These are phyloP conservation scores for Drosophila kikkawai DNA, from an alignment of 1,140 invertebrate genomes.

Conservation along the genomic window DNA sequence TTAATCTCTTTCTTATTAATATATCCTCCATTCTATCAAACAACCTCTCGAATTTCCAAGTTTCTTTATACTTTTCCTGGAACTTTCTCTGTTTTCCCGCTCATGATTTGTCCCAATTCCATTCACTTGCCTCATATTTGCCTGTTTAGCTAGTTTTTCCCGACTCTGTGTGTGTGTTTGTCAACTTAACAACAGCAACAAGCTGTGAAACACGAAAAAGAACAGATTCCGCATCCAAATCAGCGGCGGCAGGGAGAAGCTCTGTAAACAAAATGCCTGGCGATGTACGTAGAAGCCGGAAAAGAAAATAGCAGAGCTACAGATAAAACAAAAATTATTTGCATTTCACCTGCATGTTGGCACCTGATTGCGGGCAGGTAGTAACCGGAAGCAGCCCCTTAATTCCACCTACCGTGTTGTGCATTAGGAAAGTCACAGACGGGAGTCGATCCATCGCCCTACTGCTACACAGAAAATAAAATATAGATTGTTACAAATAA, in stretches of 20 bases:
- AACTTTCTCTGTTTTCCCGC: conserved; percentile 30
- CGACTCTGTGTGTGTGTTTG: conserved; percentile 15
- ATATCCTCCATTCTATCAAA: not conserved
- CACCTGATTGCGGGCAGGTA: conserved; percentile 74
- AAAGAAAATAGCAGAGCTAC: conserved; percentile 54
- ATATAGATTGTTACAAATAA: not conserved
- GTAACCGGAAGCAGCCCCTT: not conserved
- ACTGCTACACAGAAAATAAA: not conserved
- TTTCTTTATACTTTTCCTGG: conserved; percentile 2
- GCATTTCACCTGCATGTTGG: conserved; percentile 80
- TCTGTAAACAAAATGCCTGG: conserved; percentile 24
- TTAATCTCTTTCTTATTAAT: not conserved
- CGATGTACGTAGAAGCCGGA: conserved; percentile 6
- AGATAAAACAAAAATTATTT: conserved; percentile 81
- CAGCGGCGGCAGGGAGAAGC: conserved; percentile 18
- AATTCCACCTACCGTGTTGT: not conserved
- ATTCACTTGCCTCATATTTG: conserved; percentile 53
- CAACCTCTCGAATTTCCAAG: conserved; percentile 10
- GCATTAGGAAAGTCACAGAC: not conserved
- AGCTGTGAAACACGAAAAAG: conserved; percentile 13
- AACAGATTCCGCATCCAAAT: conserved; percentile 25
- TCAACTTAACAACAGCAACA: conserved; percentile 44
- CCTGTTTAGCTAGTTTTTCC: conserved; percentile 61
- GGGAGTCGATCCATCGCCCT: not conserved
- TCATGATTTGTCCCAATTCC: conserved; percentile 36